These are phyloP conservation scores for Pelobates cultripes DNA, from an alignment of 2,797 vertebrate genomes.

Conservation along the genomic window DNA sequence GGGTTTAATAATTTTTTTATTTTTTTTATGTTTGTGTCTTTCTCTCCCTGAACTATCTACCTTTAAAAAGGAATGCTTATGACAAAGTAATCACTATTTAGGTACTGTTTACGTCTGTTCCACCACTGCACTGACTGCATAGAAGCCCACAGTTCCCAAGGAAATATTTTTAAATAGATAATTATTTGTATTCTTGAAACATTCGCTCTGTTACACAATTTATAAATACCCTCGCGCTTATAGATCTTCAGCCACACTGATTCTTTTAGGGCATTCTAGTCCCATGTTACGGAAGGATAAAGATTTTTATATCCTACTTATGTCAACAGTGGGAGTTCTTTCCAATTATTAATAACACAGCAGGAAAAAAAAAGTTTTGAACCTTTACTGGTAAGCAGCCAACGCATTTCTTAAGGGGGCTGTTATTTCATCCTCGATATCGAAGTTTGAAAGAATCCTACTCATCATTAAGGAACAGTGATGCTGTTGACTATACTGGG, in stretches of 20 bases:
- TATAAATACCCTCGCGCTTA: constrained; percentile 1
- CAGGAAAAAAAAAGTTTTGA: constrained; percentile 41
- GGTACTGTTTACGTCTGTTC: no score
- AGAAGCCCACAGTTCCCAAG: background rate
- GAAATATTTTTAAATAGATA: background rate
- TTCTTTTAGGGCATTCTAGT: constrained; percentile 23
- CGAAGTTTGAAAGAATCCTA: constrained; percentile 42
- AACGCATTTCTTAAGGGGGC: constrained; percentile 44
- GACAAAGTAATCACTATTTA: no score
- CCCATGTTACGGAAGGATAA: constrained; percentile 44
- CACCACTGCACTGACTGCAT: no score
- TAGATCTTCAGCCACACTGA: background rate
- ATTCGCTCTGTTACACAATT: constrained; percentile 1
- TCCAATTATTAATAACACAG: constrained; percentile 57
- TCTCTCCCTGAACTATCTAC: no score
- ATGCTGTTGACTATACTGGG: constrained; percentile 25
- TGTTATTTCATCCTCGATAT: constrained; percentile 49
- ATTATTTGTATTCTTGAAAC: background rate
- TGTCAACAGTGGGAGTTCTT: constrained; percentile 49
- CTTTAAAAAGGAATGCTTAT: no score
- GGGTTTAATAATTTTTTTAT: no score
- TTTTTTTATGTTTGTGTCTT: no score
- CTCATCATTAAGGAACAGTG: constrained; percentile 42
- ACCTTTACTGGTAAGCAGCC: constrained; percentile 52
- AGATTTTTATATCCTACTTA: constrained; percentile 49